Percentiles rank a stretch among this genome's conserved stretches.
Conservation (phyloP, 2,888 invertebrate genomes). For the Frankliniella intonsa region DNA sequence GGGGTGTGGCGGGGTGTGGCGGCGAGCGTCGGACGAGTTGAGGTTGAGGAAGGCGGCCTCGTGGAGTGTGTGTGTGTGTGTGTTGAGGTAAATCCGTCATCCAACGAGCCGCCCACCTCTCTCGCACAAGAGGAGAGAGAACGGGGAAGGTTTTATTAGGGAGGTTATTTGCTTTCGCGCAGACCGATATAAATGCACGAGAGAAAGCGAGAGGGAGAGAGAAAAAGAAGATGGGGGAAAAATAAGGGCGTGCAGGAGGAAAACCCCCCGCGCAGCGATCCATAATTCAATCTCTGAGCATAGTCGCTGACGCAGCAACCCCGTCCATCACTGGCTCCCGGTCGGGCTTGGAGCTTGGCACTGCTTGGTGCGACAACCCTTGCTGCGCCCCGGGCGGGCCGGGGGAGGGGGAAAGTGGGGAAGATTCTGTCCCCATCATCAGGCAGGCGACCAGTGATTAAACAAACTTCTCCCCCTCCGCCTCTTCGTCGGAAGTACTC, state of each 20-base stretch:
- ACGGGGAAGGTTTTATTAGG: no score
- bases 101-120: no score
- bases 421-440: not conserved
- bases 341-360: not conserved
- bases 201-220: not conserved
- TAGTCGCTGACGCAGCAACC: not conserved
- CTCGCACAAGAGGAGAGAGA: no score
- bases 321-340: not conserved
- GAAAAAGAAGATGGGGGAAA: not conserved
- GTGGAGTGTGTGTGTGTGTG: no score
- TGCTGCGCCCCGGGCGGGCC: not conserved
- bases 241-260: not conserved
- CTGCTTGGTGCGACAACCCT: not conserved
- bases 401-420: not conserved
- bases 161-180: no score
- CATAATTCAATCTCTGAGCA: not conserved
- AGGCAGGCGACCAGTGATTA: not conserved
- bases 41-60: no score
- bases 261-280: not conserved
- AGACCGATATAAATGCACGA: not conserved
- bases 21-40: no score
- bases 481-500: not conserved
- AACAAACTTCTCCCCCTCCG: not conserved
- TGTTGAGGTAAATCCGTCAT: no score
- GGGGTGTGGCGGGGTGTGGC: no score